These are phyloP conservation scores for Eupristina koningsbergeri DNA, from an alignment of 1,140 invertebrate genomes.

Conservation along the genomic window DNA sequence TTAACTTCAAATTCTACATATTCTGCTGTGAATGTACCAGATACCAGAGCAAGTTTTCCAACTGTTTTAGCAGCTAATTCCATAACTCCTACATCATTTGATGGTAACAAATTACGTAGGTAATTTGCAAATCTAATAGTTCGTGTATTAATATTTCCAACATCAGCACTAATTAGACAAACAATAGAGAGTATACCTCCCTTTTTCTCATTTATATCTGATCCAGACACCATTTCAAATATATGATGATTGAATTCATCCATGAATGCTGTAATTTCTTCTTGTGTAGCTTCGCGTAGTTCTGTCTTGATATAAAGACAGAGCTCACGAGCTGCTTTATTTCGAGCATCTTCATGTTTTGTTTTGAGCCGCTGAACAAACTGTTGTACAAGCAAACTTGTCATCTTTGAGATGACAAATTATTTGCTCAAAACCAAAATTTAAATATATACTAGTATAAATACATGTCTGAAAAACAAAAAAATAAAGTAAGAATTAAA, in stretches of 20 bases:
- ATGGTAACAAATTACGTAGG: constrained; percentile 90
- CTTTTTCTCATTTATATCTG: constrained; percentile 94
- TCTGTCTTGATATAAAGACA: constrained; percentile 94
- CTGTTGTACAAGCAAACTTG: constrained; percentile 79
- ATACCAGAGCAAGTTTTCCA: constrained; percentile 90
- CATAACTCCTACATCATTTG: constrained; percentile 93
- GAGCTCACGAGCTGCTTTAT: constrained; percentile 89
- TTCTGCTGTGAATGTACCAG: constrained; percentile 93
- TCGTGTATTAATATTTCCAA: constrained; percentile 90
- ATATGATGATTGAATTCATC: constrained; percentile 97
- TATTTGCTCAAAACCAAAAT: constrained; percentile 11
- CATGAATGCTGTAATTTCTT: constrained; percentile 91
- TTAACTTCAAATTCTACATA: constrained; percentile 98
- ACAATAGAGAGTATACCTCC: constrained; percentile 96
- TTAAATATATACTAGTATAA: neutral
- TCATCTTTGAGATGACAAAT: constrained; percentile 69
- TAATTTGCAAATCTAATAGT: constrained; percentile 95
- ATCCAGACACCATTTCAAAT: constrained; percentile 94
- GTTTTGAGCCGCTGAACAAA: constrained; percentile 92
- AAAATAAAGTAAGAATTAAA: neutral
- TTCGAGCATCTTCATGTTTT: constrained; percentile 86
- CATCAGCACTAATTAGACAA: constrained; percentile 92
- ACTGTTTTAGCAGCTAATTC: constrained; percentile 96
- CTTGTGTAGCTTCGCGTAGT: constrained; percentile 90
- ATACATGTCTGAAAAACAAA: constrained; percentile 25